Evolutionary conservation across 2,797 vertebrate genomes (phyloP).

Genomic region (Coilia nasus): DNA sequence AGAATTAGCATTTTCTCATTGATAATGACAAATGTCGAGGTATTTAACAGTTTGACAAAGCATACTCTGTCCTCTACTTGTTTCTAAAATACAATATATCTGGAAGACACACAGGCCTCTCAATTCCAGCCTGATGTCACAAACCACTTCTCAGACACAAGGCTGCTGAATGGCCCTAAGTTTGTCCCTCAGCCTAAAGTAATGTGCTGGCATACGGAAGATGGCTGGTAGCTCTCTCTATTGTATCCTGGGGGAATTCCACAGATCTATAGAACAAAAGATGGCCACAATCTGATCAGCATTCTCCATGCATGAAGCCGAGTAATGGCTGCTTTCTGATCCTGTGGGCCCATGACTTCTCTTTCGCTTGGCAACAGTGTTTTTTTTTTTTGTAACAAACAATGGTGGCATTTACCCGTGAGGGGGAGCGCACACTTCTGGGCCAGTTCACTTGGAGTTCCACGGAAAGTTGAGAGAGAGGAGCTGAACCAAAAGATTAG

Average conservation of each 20-base stretch:
- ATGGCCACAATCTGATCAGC: constrained; percentile 40
- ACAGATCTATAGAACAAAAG: constrained; percentile 45
- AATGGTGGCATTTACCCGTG: constrained; percentile 42
- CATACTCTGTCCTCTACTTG: neutral
- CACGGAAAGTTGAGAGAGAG: constrained; percentile 6
- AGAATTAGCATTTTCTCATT: neutral
- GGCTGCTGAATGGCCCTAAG: neutral
- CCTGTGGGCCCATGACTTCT: constrained; percentile 22
- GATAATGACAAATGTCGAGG: neutral
- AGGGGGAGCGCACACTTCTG: neutral
- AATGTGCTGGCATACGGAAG: constrained; percentile 14
- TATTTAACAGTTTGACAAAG: neutral
- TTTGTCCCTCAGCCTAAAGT: constrained; percentile 29
- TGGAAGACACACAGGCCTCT: neutral
- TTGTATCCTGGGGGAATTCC: constrained; percentile 25
- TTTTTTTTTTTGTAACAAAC: constrained; percentile 31
- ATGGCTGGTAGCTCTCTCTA: neutral
- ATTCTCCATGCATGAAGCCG: constrained; percentile 32
- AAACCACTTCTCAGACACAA: neutral
- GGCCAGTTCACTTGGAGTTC: neutral
- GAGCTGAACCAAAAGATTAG: constrained; percentile 38
- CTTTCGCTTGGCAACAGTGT: constrained; percentile 37
- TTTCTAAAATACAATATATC: neutral
- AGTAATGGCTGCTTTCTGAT: constrained; percentile 39
- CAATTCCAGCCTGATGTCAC: neutral